Evolutionary conservation across 2,113 vertebrate genomes (phyloP).

Genomic region (Irena cyanogastra): DNA sequence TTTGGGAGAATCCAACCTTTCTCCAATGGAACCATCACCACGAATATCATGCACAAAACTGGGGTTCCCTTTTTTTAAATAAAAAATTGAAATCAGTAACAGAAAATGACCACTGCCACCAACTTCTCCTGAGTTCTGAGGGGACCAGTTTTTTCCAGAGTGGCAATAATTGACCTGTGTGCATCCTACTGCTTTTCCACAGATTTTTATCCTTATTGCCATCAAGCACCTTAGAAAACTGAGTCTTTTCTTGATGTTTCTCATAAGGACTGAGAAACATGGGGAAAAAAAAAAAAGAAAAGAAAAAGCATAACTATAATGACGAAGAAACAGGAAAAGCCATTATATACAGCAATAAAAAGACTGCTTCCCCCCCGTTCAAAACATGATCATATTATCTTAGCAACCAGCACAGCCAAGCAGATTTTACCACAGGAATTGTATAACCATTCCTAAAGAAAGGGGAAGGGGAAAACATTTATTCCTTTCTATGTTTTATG

Average conservation of each 20-base stretch:
- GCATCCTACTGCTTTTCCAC: not conserved
- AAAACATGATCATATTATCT: constrained; percentile 49
- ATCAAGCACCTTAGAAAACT: not conserved
- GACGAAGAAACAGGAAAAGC: constrained; percentile 58
- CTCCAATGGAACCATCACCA: not conserved
- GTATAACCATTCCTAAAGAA: constrained; percentile 48
- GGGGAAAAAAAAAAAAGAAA: not conserved
- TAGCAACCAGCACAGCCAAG: constrained; percentile 44
- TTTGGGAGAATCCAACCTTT: not conserved
- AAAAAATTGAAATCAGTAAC: not conserved
- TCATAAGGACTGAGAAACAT: not conserved
- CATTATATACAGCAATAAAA: constrained; percentile 55
- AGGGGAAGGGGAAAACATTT: constrained; percentile 56
- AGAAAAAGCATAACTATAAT: not conserved
- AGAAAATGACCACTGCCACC: not conserved
- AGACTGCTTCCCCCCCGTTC: constrained; percentile 24
- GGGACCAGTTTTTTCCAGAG: not conserved
- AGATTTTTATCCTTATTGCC: not conserved
- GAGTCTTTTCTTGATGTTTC: not conserved
- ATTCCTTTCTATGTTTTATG: constrained; percentile 55
- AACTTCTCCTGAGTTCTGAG: not conserved
- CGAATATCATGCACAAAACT: not conserved
- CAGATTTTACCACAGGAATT: constrained; percentile 52
- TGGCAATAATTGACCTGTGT: not conserved
- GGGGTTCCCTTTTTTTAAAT: not conserved